Conservation (phyloP, 2,113 vertebrate species). For the Choloepus hoffmanni region DNA sequence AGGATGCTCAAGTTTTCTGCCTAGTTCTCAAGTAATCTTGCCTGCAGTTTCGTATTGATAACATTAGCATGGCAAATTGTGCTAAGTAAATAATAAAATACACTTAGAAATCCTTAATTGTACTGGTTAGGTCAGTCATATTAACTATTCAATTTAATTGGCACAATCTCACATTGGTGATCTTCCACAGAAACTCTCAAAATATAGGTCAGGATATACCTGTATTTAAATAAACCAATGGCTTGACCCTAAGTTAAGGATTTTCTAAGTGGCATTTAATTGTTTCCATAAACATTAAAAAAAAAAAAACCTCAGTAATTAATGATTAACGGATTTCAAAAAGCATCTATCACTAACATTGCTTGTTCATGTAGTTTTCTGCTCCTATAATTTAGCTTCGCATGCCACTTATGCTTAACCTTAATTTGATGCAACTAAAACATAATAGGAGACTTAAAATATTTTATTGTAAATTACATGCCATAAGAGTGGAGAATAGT, state of each 20-base stretch:
- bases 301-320: not conserved
- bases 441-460: too few species aligned
- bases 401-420: too few species aligned
- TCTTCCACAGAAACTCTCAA: too few species aligned
- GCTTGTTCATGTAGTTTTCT: slow-evolving; percentile 60
- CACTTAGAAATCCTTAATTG: slow-evolving; percentile 80
- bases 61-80: slow-evolving; percentile 80
- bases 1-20: too few species aligned
- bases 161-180: too few species aligned
- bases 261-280: slow-evolving; percentile 75
- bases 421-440: too few species aligned
- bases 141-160: slow-evolving; percentile 74
- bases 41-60: slow-evolving; percentile 24
- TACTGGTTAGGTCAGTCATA: slow-evolving; percentile 63
- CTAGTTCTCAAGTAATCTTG: too few species aligned
- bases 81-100: slow-evolving; percentile 73
- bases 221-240: slow-evolving; percentile 64
- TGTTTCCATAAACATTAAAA: slow-evolving; percentile 47
- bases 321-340: slow-evolving; percentile 50
- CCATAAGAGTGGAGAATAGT: too few species aligned
- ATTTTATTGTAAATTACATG: too few species aligned
- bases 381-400: too few species aligned
- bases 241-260: slow-evolving; percentile 66
- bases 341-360: not conserved
- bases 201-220: slow-evolving; percentile 47